These are phyloP conservation scores for Lithophane socia DNA, from an alignment of 2,888 invertebrate species.

Conservation along the genomic window DNA sequence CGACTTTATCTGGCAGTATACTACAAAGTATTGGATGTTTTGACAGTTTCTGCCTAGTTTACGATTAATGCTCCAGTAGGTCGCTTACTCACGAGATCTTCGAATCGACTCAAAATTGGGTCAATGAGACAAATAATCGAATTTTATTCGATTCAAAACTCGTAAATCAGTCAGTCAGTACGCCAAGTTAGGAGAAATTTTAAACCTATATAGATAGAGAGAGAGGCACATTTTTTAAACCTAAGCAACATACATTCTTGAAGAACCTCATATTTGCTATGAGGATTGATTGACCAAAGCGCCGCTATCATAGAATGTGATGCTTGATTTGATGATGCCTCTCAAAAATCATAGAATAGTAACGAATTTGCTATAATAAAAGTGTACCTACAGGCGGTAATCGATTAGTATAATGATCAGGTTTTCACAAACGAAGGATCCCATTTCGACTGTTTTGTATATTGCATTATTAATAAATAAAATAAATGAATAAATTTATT, in stretches of 20 bases:
- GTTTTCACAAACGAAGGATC: background rate
- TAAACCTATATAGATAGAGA: too few relatives aligned
- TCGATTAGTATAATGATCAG: background rate
- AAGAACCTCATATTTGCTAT: background rate
- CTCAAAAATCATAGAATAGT: background rate
- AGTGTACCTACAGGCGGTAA: background rate
- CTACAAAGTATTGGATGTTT: slow-evolving; percentile 31
- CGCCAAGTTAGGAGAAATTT: background rate
- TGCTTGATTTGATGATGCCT: background rate
- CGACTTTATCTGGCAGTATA: slow-evolving; percentile 45
- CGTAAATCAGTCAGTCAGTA: background rate
- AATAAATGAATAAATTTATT: too few relatives aligned
- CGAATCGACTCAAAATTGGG: background rate
- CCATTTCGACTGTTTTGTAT: background rate
- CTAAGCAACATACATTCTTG: background rate
- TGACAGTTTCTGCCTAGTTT: slow-evolving; percentile 15
- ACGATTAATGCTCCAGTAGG: background rate
- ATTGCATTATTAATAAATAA: too few relatives aligned
- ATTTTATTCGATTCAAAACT: background rate
- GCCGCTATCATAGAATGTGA: background rate
- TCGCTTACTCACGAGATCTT: background rate
- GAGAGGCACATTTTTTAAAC: too few relatives aligned
- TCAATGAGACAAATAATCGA: background rate
- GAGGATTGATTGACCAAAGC: background rate
- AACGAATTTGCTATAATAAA: background rate